Evolutionary conservation across 2,113 vertebrate species (phyloP).

Genomic region (Prionailurus viverrinus): DNA sequence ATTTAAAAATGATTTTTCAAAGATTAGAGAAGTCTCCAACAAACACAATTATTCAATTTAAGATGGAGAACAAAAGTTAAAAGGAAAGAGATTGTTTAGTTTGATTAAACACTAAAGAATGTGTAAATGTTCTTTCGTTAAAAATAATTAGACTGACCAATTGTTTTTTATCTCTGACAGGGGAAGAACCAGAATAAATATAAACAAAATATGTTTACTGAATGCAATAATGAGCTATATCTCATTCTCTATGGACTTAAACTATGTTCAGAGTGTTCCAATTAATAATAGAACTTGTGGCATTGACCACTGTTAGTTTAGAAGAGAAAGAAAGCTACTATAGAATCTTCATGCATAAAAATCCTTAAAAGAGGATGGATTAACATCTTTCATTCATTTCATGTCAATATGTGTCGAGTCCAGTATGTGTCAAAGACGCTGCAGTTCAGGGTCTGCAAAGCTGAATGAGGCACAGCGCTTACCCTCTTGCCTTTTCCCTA

Average conservation of each 20-base stretch:
- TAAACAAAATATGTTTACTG: neutral
- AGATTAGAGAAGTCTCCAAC: neutral
- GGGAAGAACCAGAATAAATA: conserved; percentile 25
- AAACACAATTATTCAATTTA: neutral
- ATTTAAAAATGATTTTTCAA: conserved; percentile 41
- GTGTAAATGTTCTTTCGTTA: neutral
- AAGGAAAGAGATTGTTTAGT: neutral
- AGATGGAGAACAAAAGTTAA: neutral
- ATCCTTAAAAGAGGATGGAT: neutral
- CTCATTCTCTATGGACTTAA: neutral
- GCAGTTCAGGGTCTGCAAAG: neutral
- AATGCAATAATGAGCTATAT: neutral
- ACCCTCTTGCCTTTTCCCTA: neutral
- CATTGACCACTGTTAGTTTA: neutral
- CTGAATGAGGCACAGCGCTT: neutral
- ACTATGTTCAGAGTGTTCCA: conserved; percentile 47
- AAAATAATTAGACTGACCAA: neutral
- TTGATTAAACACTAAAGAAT: neutral
- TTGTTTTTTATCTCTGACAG: neutral
- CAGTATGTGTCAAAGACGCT: neutral
- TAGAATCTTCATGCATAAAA: neutral
- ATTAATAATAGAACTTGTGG: neutral
- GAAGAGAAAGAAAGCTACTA: neutral
- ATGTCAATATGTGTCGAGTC: neutral
- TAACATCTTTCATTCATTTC: neutral